Evolutionary conservation across 2,888 invertebrate genomes (phyloP), one percentile per base, ranked within the genome.

Genomic region (Eledona agricola): DNA sequence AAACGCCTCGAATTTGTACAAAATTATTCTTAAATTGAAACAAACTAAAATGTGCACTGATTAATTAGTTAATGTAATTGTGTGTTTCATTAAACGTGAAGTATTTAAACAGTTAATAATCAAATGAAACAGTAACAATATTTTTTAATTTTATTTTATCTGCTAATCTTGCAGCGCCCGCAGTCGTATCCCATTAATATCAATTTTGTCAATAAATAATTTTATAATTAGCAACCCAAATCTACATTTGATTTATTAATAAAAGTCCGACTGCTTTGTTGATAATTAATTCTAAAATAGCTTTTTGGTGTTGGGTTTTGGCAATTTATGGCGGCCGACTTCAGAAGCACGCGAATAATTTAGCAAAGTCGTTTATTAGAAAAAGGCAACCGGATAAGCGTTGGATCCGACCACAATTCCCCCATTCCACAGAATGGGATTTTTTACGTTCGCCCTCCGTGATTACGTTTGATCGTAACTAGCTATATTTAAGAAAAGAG

Each of bases 381-480:
- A 42, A 19, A 42, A 29, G 29, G 13, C 20, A 16, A 42, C 23
- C 26, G n/a, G 11, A 17, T 42, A 29, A 29, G 17, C 17, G 17
- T 12, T 4, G 17, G 7, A 26, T 16, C 29, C 28, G 12, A 22
- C 20, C 31, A 12, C 42, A 42, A 42, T 20, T 31, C 42, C 25
- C 19, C 19, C 26, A 19, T 40, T 28, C 12, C 19, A 9, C n/a
- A 22, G 22, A 19, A 13, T 22, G 19, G 28, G 20, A 12, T 42
- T 42, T 37, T 42, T 16, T 29, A 42, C 9, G 37, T 22, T 22
- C 42, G 25, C 20, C 31, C 31, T 42, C 11, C 29, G 31, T 31
- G 42, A 42, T 42, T 29, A 42, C 42, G 26, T 42, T 31, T 31
- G 13, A 20, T 20, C 42, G 42, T 42, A 31, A 42, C 31, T 42